phyloP scores from a whole-genome alignment of 2,888 invertebrate species.

The Amblyjoppa proteus region DNA sequence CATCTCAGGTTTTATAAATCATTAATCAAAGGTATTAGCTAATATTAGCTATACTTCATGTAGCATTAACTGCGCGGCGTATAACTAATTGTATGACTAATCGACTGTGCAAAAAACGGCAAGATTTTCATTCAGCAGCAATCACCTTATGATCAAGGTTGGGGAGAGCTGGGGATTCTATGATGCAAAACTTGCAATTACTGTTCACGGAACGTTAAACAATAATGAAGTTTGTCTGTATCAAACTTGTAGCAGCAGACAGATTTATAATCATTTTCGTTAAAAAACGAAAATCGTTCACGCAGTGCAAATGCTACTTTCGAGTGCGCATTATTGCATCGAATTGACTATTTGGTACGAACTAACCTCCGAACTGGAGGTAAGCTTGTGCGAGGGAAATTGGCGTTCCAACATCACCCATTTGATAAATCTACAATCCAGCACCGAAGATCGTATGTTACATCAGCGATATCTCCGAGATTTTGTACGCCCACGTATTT shows the following conservation, averaged over 20 bases:
- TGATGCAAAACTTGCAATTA: neutral
- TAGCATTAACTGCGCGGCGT: neutral
- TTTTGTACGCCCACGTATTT: neutral
- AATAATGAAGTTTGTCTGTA: neutral
- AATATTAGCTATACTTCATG: neutral
- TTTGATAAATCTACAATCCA: neutral
- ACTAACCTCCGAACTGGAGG: neutral
- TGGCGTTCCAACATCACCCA: neutral
- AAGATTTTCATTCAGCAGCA: neutral
- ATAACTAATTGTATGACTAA: neutral
- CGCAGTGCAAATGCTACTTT: neutral
- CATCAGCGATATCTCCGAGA: neutral
- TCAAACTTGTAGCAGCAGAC: no score
- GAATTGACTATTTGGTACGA: neutral
- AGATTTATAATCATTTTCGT: neutral
- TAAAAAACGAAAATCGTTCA: neutral
- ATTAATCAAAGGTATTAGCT: neutral
- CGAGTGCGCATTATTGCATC: neutral
- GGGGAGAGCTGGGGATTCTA: neutral
- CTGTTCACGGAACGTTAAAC: neutral
- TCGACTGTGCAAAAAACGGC: neutral
- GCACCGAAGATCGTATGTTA: neutral
- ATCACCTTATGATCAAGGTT: neutral
- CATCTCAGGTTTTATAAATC: neutral
- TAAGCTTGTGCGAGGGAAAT: neutral